Conservation (phyloP, 2,113 vertebrate species). For the Herpailurus yagouaroundi region DNA sequence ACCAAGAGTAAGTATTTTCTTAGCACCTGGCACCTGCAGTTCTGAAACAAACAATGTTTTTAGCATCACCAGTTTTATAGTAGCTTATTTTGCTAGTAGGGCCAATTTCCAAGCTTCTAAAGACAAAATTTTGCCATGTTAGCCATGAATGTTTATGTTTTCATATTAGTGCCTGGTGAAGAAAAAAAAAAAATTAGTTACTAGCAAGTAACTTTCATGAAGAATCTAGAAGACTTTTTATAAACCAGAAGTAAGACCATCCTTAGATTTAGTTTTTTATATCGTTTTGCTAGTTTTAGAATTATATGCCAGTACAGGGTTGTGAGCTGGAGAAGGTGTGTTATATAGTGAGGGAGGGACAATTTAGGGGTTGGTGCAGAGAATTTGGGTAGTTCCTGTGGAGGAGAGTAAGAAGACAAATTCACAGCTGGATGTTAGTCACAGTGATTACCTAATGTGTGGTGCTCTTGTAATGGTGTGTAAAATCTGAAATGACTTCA, state of each 20-base stretch:
- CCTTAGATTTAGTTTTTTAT: background rate
- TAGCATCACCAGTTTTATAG: background rate
- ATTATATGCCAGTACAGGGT: background rate
- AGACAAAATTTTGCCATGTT: background rate
- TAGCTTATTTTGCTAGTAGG: background rate
- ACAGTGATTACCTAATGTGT: background rate
- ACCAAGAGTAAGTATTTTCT: background rate
- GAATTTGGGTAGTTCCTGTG: background rate
- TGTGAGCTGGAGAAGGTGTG: background rate
- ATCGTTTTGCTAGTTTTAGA: background rate
- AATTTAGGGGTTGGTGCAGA: background rate
- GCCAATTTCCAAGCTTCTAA: conserved; percentile 13
- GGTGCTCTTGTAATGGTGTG: background rate
- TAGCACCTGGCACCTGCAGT: background rate
- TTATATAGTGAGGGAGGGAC: background rate
- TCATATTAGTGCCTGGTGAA: background rate
- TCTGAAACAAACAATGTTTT: background rate
- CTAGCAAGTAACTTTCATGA: background rate
- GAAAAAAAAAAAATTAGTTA: background rate
- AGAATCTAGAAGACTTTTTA: conserved; percentile 8
- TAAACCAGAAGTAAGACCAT: background rate
- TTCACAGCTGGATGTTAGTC: background rate
- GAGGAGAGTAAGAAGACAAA: background rate
- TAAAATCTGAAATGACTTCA: background rate
- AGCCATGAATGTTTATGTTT: conserved; percentile 25